Conservation (phyloP, 2,113 vertebrate species). For the Aramus guarauna region DNA sequence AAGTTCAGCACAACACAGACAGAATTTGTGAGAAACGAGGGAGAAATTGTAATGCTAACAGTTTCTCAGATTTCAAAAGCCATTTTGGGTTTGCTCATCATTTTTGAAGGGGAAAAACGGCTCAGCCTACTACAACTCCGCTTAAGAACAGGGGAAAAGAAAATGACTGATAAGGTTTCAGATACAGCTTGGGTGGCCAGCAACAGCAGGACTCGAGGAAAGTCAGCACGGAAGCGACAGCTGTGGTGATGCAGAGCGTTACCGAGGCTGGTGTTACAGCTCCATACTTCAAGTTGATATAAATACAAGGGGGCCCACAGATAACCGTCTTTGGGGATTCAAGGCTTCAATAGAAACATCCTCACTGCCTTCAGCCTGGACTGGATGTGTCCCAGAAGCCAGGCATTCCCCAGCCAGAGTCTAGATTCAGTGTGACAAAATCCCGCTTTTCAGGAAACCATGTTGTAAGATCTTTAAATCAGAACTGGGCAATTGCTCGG, state of each 20-base stretch:
- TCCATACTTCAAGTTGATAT: not conserved
- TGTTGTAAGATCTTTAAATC: not conserved
- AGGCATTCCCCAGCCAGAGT: not conserved
- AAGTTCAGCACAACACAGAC: not conserved
- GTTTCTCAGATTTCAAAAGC: constrained; percentile 33
- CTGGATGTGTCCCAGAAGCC: not conserved
- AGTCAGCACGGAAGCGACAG: not conserved
- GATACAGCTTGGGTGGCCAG: constrained; percentile 16
- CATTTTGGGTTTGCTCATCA: not conserved
- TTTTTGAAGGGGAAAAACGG: not conserved
- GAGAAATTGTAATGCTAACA: not conserved
- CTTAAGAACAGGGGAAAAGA: not conserved
- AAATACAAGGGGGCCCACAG: not conserved
- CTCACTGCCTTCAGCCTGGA: not conserved
- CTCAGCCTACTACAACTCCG: not conserved
- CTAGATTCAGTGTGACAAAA: not conserved
- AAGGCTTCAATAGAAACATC: not conserved
- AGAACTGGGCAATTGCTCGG: not conserved
- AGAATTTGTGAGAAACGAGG: not conserved
- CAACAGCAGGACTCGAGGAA: not conserved
- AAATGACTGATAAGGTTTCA: not conserved
- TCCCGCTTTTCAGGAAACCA: not conserved
- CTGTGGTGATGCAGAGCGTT: not conserved
- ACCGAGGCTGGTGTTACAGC: not conserved
- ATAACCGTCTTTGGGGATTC: not conserved